Evolutionary conservation across 35 echinoderm and acorn worm species (phyloP), one percentile per base, ranked within the genome.

Genomic region (Chiridota heheva): DNA sequence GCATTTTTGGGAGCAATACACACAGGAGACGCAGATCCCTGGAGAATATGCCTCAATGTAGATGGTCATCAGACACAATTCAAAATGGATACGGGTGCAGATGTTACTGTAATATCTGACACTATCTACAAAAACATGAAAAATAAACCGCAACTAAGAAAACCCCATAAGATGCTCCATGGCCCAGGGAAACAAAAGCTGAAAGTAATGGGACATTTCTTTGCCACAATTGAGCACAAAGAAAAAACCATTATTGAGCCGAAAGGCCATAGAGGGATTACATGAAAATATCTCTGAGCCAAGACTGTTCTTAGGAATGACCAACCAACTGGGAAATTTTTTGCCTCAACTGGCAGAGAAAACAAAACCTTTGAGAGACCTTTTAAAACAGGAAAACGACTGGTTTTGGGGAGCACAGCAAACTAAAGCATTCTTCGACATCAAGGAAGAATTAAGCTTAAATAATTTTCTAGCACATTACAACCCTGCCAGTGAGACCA

Each of bases 321-420:
- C 33, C 4, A 82, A 81, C 25, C 73, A 84, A 40, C 60, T 90
- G 40, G 71, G 82, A 34, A 92, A 92, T 36, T 86, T 92, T 24
- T 28, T 87, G n/a, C 90, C 84, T 17, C 48, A 48, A 44, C 17
- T 80, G 18, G 58, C 73, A 16, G 69, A 28, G 5, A 69, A 30
- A 22, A 90, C 25, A 8, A 67, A 76, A 40, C 87, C 87, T 33
- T 27, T 90, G 32, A 29, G 78, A n/a, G 18, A 90, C 6, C 69
- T 83, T 15, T 60, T 90, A 27, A 36, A 51, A 25, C 73, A 74
- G 36, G 74, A 85, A 24, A 91, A 44, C 24, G 28, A 34, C 3
- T 92, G 76, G 90, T 67, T 44, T 1, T 92, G 82, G 90, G 73
- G 64, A 27, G 73, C 70, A 42, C 2, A 31, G 18, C 89, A 91